Percentiles rank a stretch among this genome's conserved stretches.
Evolutionary conservation across 2,888 invertebrate genomes (phyloP).

Genomic region (Teleiodes luculella): DNA sequence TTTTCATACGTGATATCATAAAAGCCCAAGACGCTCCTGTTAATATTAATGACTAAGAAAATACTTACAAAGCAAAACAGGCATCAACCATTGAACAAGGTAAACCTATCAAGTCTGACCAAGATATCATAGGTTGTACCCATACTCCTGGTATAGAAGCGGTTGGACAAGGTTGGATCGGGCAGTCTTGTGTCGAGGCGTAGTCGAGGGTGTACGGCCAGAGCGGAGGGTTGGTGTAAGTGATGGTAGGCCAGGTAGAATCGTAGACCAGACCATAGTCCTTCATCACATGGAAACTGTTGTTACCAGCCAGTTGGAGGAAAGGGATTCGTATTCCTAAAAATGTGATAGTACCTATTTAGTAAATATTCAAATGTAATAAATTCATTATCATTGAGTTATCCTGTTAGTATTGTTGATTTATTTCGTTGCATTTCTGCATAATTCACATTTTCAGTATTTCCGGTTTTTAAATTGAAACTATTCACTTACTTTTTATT

Average conservation of each 20-base stretch:
- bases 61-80: constrained; percentile 44
- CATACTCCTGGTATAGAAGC: constrained; percentile 79
- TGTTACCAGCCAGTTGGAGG: constrained; percentile 77
- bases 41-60: too few species aligned
- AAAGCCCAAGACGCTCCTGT: too few species aligned
- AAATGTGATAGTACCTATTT: constrained; percentile 3
- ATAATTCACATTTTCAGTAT: too few species aligned
- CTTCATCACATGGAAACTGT: constrained; percentile 75
- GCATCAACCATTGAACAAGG: constrained; percentile 79
- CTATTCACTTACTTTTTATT: not conserved
- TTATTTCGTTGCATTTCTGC: not conserved
- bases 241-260: constrained; percentile 78
- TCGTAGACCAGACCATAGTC: constrained; percentile 78
- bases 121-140: constrained; percentile 82
- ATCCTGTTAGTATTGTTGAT: not conserved
- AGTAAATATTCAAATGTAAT: too few species aligned
- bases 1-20: too few species aligned
- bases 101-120: constrained; percentile 58
- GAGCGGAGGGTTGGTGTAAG: constrained; percentile 56
- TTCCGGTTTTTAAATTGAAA: too few species aligned
- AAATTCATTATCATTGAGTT: too few species aligned
- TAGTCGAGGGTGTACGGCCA: constrained; percentile 86
- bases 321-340: constrained; percentile 75
- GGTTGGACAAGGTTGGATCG: constrained; percentile 75
- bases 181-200: constrained; percentile 76